Evolutionary conservation across 2,113 vertebrate genomes (phyloP).

Genomic region (Struthidea cinerea): DNA sequence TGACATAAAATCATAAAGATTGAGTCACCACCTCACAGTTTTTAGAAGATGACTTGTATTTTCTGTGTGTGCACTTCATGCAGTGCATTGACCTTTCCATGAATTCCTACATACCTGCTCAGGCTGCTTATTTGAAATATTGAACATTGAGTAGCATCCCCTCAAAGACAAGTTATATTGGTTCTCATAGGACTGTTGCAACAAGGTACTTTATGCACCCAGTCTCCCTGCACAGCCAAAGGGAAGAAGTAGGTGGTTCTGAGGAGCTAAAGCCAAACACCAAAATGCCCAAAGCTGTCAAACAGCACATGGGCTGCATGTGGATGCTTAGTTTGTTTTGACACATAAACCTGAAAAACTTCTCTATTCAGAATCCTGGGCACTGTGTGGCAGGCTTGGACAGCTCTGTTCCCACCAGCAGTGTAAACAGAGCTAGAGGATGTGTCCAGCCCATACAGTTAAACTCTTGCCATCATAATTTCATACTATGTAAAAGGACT

Average conservation of each 20-base stretch:
- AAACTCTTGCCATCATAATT: not conserved
- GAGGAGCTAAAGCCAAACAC: not conserved
- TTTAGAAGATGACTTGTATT: not conserved
- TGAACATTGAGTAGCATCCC: not conserved
- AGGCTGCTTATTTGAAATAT: not conserved
- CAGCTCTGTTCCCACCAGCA: not conserved
- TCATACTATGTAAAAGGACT: not conserved
- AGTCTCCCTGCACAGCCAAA: not conserved
- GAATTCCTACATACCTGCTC: not conserved
- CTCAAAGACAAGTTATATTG: not conserved
- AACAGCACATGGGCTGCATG: not conserved
- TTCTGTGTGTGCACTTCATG: not conserved
- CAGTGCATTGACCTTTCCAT: not conserved
- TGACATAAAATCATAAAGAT: not conserved
- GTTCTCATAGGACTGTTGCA: not conserved
- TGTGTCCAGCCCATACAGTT: not conserved
- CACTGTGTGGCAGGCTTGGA: fast-evolving
- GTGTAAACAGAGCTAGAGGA: not conserved
- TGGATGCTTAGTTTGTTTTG: not conserved
- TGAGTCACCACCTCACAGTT: not conserved
- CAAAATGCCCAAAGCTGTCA: not conserved
- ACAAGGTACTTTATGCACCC: not conserved
- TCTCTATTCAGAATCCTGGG: not conserved
- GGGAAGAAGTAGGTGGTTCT: not conserved
- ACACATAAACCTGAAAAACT: not conserved